These are phyloP conservation scores for Patiria miniata DNA, from an alignment of 35 echinoderm and acorn worm species.

Conservation along the genomic window DNA sequence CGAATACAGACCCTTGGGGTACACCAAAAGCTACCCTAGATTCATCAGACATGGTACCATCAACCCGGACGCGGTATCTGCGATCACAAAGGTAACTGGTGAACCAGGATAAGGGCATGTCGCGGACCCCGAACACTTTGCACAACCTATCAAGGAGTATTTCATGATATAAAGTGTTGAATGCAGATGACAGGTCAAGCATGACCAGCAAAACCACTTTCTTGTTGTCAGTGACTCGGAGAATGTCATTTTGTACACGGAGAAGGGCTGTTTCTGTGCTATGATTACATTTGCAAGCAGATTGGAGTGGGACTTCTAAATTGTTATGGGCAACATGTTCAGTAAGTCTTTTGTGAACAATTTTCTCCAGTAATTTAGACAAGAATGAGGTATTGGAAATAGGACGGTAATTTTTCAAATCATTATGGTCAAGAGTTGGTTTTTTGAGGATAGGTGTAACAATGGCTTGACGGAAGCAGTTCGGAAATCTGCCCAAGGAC, in stretches of 20 bases:
- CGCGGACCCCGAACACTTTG: not conserved
- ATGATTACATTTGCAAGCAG: not conserved
- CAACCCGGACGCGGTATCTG: too few species aligned
- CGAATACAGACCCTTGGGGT: too few species aligned
- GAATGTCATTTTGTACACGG: not conserved
- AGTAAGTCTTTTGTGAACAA: too few species aligned
- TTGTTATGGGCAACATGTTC: too few species aligned
- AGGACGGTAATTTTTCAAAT: too few species aligned
- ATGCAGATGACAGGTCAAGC: not conserved
- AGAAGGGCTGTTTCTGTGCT: not conserved
- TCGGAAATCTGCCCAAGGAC: not conserved
- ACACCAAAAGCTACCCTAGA: too few species aligned
- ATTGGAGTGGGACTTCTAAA: constrained; percentile 4
- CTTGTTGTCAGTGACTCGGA: not conserved
- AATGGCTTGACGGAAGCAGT: not conserved
- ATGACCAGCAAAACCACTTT: not conserved
- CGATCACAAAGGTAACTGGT: too few species aligned
- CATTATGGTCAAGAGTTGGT: too few species aligned
- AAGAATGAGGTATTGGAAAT: too few species aligned
- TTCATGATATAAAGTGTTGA: too few species aligned
- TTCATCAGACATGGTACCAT: too few species aligned
- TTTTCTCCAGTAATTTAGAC: too few species aligned
- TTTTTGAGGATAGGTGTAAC: constrained; percentile 6
- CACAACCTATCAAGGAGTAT: not conserved
- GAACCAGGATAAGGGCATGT: not conserved